These are phyloP conservation scores for Denticeps clupeoides DNA, from an alignment of 2,797 vertebrate genomes.

Conservation along the genomic window DNA sequence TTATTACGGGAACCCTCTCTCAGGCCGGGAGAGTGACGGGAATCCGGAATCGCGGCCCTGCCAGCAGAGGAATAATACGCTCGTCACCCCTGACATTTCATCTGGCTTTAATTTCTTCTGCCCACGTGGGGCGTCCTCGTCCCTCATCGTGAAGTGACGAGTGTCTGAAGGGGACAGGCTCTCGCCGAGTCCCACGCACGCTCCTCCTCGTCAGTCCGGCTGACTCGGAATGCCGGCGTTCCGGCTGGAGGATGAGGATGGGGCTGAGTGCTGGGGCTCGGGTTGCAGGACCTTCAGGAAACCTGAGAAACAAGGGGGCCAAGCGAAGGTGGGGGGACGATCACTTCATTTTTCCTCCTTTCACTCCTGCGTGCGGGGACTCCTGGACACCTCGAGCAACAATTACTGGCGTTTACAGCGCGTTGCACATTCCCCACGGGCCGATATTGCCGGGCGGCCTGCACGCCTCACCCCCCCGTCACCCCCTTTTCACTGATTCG, in stretches of 20 bases:
- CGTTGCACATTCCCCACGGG: neutral
- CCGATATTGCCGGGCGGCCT: neutral
- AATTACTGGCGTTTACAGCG: slow-evolving; percentile 1
- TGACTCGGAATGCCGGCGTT: no score
- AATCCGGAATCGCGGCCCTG: slow-evolving; percentile 20
- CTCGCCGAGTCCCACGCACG: no score
- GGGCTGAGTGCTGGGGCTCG: no score
- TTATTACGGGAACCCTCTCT: slow-evolving; percentile 27
- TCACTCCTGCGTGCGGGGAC: slow-evolving; percentile 1
- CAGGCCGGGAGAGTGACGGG: slow-evolving; percentile 27
- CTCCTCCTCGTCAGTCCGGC: no score
- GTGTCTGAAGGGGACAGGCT: no score
- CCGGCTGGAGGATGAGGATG: no score
- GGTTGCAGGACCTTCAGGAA: no score
- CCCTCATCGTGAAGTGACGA: no score
- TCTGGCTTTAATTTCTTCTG: slow-evolving; percentile 24
- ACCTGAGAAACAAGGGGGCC: neutral
- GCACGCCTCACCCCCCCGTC: slow-evolving; percentile 6
- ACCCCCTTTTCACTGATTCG: no score
- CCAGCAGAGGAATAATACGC: slow-evolving; percentile 34
- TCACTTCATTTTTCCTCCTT: slow-evolving; percentile 4
- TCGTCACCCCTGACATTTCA: slow-evolving; percentile 32
- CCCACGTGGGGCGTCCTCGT: no score
- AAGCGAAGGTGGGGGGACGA: slow-evolving; percentile 1
- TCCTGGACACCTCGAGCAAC: neutral